Evolutionary conservation across 1,140 invertebrate species (phyloP).

Genomic region (Zophobas morio): DNA sequence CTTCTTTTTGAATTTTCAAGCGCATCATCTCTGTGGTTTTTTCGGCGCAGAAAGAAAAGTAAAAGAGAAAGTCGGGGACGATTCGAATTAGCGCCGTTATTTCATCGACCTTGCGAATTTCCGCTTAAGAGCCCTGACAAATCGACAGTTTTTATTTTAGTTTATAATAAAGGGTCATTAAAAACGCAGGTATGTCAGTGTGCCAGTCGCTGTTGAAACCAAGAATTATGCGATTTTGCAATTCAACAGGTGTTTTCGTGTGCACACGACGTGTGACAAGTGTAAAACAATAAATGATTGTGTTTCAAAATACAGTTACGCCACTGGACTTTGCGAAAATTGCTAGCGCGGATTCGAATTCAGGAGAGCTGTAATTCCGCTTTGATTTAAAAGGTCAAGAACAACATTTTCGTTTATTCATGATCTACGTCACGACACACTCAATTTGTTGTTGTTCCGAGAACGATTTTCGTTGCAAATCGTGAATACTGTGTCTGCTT

Average conservation of each 20-base stretch:
- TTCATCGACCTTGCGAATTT: too few relatives aligned
- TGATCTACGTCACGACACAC: slow-evolving; percentile 23
- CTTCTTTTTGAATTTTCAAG: slow-evolving; percentile 43
- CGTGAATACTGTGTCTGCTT: too few relatives aligned
- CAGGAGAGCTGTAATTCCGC: too few relatives aligned
- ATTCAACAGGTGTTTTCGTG: background rate
- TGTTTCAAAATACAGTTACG: slow-evolving; percentile 27
- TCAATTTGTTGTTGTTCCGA: background rate
- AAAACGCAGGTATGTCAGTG: background rate
- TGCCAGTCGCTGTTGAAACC: background rate
- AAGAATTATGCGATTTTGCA: background rate
- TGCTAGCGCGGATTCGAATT: slow-evolving; percentile 1
- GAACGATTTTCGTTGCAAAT: background rate
- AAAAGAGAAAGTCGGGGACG: too few relatives aligned
- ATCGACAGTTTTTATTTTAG: too few relatives aligned
- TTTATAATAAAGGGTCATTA: background rate
- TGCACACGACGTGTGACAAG: background rate
- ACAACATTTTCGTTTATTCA: slow-evolving; percentile 15
- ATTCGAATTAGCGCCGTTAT: too few relatives aligned
- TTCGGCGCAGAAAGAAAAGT: too few relatives aligned
- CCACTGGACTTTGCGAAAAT: background rate
- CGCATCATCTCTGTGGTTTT: too few relatives aligned
- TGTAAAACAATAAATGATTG: slow-evolving; percentile 10
- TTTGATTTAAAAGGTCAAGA: slow-evolving; percentile 39
- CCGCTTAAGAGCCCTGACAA: too few relatives aligned